A percentile compares a stretch with the other conserved stretches of the same genome.
Conservation (phyloP, 2,797 vertebrate species). For the Phataginus tetradactyla region DNA sequence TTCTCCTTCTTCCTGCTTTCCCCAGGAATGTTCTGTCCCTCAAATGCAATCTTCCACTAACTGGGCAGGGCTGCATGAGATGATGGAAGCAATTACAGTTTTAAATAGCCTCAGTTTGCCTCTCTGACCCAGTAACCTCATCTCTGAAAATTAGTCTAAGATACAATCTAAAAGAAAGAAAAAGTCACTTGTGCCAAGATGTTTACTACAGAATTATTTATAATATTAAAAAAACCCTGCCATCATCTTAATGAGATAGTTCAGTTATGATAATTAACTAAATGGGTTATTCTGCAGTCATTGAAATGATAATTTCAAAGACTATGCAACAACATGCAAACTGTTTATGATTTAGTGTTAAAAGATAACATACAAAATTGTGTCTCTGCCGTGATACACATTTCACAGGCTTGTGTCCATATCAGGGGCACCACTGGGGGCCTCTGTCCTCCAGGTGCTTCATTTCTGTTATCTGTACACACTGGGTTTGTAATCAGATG, state of each 20-base stretch:
- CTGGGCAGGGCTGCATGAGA: background rate
- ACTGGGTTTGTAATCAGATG: background rate
- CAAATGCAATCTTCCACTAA: background rate
- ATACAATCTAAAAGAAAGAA: conserved; percentile 22
- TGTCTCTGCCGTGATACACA: background rate
- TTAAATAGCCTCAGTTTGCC: background rate
- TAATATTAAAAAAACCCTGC: background rate
- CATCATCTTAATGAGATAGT: background rate
- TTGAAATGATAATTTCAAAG: conserved; percentile 30
- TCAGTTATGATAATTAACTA: conserved; percentile 8
- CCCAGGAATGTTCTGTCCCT: background rate
- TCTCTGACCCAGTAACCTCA: background rate
- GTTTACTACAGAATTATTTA: background rate
- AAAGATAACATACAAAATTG: background rate
- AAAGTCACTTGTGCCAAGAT: background rate
- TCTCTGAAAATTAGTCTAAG: background rate
- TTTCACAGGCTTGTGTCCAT: background rate
- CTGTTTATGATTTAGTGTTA: background rate
- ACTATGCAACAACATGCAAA: background rate
- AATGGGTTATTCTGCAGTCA: background rate
- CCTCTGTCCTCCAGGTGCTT: background rate
- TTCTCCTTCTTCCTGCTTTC: background rate
- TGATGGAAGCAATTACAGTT: background rate
- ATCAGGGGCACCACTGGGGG: background rate
- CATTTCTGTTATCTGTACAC: background rate